Percentiles rank a stretch among this genome's conserved stretches.
Conservation (phyloP, 2,888 invertebrate genomes). For the Sussaba pulchella region DNA sequence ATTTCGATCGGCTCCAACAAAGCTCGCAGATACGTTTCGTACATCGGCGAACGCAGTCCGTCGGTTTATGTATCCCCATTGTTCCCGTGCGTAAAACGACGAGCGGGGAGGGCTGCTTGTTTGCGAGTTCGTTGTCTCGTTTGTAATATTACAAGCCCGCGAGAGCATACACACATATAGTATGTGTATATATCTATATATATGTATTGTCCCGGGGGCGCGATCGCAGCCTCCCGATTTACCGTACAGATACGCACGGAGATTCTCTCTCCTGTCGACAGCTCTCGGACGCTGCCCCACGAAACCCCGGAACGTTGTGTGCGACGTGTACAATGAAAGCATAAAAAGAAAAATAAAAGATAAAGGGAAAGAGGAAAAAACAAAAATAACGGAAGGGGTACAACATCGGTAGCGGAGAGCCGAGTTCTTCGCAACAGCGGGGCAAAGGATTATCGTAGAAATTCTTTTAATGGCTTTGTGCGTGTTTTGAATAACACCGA, state of each 20-base stretch:
- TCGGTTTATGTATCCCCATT: constrained; percentile 65
- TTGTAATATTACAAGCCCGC: constrained; percentile 57
- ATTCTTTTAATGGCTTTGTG: constrained; percentile 84
- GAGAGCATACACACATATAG: too few relatives aligned
- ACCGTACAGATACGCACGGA: constrained; percentile 17
- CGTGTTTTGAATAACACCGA: constrained; percentile 84
- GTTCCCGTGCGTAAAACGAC: constrained; percentile 66
- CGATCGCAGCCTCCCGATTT: constrained; percentile 44
- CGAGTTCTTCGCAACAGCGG: constrained; percentile 68
- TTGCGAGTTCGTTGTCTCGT: constrained; percentile 74
- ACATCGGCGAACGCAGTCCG: constrained; percentile 32
- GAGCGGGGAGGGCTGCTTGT: constrained; percentile 66
- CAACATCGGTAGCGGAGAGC: background rate
- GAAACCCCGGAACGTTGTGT: background rate
- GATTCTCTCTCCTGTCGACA: constrained; percentile 19
- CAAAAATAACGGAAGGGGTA: background rate
- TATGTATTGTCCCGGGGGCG: constrained; percentile 56
- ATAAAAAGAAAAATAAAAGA: background rate
- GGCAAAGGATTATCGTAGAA: constrained; percentile 80
- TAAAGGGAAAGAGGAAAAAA: background rate
- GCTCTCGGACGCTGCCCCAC: constrained; percentile 1
- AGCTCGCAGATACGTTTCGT: constrained; percentile 76
- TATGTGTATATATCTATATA: too few relatives aligned
- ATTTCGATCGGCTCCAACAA: constrained; percentile 79
- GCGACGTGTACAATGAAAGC: background rate